Conservation (phyloP, 2,888 invertebrate genomes). For the Nomada ferruginata region DNA sequence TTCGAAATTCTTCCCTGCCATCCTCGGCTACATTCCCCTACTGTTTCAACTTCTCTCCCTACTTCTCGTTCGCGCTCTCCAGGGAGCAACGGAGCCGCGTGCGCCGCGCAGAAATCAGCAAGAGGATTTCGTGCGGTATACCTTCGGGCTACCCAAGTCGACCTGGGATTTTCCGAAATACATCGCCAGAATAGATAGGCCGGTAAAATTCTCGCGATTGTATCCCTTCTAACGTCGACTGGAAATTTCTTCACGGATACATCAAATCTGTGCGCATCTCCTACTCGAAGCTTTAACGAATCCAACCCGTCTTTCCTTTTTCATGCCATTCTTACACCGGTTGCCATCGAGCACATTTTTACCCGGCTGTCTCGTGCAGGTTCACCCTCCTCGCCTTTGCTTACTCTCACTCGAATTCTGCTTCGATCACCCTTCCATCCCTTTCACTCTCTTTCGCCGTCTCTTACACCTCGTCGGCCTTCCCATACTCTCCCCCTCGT, state of each 20-base stretch:
- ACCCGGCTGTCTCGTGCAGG: constrained; percentile 17
- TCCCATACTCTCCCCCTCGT: not conserved
- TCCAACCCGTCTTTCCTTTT: not conserved
- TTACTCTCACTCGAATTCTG: constrained; percentile 51
- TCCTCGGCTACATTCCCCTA: not conserved
- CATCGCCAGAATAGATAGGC: not conserved
- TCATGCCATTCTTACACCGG: not conserved
- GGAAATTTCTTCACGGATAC: constrained; percentile 2
- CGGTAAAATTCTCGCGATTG: constrained; percentile 12
- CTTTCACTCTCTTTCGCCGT: constrained; percentile 30
- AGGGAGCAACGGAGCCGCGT: not conserved
- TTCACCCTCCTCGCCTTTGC: constrained; percentile 41
- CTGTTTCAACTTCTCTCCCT: not conserved
- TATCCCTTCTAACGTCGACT: constrained; percentile 21
- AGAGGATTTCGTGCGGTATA: constrained; percentile 14
- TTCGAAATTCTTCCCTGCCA: constrained; percentile 18
- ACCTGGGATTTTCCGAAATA: not conserved
- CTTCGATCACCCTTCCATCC: constrained; percentile 47
- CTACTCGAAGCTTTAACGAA: not conserved
- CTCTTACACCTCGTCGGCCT: constrained; percentile 1
- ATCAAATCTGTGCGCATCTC: not conserved
- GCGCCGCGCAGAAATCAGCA: not conserved
- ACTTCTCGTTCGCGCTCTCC: not conserved
- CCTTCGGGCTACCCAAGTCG: not conserved
- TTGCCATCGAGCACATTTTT: not conserved